phyloP scores from a whole-genome alignment of 2,797 vertebrate genomes.

The Sebastiscus albofasciatus region DNA sequence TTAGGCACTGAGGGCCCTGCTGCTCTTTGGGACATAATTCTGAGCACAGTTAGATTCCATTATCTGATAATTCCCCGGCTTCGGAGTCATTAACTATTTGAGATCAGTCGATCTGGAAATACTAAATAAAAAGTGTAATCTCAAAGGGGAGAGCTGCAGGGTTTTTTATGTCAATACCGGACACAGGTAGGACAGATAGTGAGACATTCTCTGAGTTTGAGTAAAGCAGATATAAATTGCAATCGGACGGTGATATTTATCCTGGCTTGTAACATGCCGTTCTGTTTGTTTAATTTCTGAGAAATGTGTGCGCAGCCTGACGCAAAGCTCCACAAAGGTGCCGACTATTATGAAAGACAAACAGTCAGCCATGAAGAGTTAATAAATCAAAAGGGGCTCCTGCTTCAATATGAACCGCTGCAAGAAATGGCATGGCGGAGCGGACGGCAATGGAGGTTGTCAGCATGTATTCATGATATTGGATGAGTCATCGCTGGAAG shows the following conservation, averaged over 20 bases:
- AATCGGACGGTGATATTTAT: conserved; percentile 28
- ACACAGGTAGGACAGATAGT: conserved; percentile 42
- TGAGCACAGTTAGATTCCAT: conserved; percentile 56
- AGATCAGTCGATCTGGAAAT: conserved; percentile 56
- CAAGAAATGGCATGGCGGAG: conserved; percentile 17
- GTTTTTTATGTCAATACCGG: conserved; percentile 28
- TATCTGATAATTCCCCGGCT: conserved; percentile 58
- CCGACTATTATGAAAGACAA: conserved; percentile 37
- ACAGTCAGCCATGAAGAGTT: conserved; percentile 18
- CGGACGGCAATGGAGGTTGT: conserved; percentile 28
- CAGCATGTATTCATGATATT: conserved; percentile 45
- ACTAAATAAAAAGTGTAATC: conserved; percentile 36
- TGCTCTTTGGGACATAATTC: conserved; percentile 29
- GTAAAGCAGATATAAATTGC: conserved; percentile 27
- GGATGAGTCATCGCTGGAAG: conserved; percentile 42
- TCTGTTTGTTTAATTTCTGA: conserved; percentile 29
- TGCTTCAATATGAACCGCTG: not conserved
- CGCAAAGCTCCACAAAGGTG: not conserved
- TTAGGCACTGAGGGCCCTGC: conserved; percentile 19
- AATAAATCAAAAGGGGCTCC: conserved; percentile 33
- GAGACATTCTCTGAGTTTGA: conserved; percentile 25
- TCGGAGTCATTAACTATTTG: conserved; percentile 42
- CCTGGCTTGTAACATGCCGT: not conserved
- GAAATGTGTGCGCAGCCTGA: conserved; percentile 24
- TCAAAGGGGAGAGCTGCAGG: conserved; percentile 22